phyloP scores from a whole-genome alignment of 1,140 invertebrate genomes.

The Rhopalosiphum maidis region DNA sequence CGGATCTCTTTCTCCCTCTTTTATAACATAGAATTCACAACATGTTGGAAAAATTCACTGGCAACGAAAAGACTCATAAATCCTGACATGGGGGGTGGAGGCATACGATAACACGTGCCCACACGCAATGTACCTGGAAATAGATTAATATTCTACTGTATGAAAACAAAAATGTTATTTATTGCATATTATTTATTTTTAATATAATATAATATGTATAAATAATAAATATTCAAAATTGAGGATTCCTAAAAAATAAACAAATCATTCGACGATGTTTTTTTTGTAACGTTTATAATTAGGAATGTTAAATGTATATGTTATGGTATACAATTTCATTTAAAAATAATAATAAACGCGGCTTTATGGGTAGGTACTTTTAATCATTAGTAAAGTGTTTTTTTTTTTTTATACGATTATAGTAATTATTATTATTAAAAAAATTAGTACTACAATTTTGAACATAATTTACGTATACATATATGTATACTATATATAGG shows the following conservation, averaged over 20 bases:
- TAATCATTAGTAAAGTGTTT: not conserved
- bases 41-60: slow-evolving; percentile 50
- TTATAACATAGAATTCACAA: not conserved
- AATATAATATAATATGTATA: not conserved
- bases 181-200: slow-evolving; percentile 18
- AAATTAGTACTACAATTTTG: not conserved
- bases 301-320: not conserved
- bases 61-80: slow-evolving; percentile 44
- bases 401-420: not conserved
- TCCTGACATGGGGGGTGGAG: not conserved
- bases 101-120: slow-evolving; percentile 18
- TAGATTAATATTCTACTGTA: slow-evolving; percentile 33
- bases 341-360: not conserved
- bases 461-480: not conserved
- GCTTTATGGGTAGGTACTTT: not conserved
- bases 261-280: not conserved
- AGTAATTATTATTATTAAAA: not conserved
- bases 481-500: not conserved
- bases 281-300: not conserved
- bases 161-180: not conserved
- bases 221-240: not conserved
- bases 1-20: not conserved
- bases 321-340: not conserved
- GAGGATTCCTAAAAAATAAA: not conserved
- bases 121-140: slow-evolving; percentile 44